phyloP scores from a whole-genome alignment of 2,888 invertebrate genomes.

The Cerceris ruficornis region DNA sequence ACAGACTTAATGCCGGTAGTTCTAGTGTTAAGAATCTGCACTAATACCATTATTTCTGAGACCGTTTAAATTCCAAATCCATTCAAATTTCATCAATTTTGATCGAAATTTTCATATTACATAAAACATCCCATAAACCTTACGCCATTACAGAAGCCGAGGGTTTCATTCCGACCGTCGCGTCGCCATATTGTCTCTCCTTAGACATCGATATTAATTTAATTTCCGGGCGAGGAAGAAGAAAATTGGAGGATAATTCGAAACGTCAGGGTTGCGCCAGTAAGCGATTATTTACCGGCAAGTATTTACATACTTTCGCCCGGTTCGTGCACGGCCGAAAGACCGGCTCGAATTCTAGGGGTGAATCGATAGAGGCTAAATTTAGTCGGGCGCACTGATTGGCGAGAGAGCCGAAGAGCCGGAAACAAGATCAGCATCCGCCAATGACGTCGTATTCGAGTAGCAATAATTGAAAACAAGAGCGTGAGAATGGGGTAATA shows the following conservation, averaged over 20 bases:
- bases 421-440: conserved; percentile 57
- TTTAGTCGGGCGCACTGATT: conserved; percentile 47
- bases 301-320: conserved; percentile 15
- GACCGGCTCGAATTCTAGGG: conserved; percentile 39
- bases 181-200: too few species aligned
- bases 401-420: conserved; percentile 48
- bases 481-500: neutral
- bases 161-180: too few species aligned
- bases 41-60: too few species aligned
- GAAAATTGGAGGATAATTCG: neutral
- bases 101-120: too few species aligned
- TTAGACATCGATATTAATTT: neutral
- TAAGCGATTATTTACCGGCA: conserved; percentile 5
- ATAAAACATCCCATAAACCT: too few species aligned
- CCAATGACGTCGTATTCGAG: conserved; percentile 42
- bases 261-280: neutral
- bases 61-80: too few species aligned
- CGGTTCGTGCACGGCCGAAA: conserved; percentile 17
- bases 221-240: neutral
- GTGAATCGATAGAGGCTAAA: conserved; percentile 59
- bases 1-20: too few species aligned
- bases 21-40: too few species aligned
- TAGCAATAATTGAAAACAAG: conserved; percentile 5
- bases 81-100: too few species aligned
- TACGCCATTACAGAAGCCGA: too few species aligned